Evolutionary conservation across 2,797 vertebrate genomes (phyloP).

Genomic region (Eospalax fontanierii): DNA sequence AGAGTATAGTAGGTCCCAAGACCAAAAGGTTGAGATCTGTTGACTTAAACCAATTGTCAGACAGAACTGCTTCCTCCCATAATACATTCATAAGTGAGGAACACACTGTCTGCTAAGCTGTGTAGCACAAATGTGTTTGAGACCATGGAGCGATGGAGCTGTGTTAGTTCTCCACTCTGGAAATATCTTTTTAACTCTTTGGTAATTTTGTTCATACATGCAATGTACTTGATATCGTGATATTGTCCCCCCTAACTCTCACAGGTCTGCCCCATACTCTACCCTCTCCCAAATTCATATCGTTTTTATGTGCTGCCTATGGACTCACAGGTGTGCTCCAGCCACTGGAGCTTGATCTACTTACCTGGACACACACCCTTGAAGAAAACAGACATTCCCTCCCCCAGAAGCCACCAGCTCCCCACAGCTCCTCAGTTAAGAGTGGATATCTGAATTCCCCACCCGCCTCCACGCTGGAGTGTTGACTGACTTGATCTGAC

Average conservation of each 20-base stretch:
- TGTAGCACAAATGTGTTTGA: not conserved
- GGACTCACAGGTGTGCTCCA: no score
- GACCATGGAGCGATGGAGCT: not conserved
- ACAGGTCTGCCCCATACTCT: not conserved
- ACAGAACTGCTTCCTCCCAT: not conserved
- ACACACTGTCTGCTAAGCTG: not conserved
- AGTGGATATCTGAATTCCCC: not conserved
- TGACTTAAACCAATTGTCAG: conserved; percentile 13
- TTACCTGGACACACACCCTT: no score
- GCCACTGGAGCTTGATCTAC: no score
- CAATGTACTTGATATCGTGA: not conserved
- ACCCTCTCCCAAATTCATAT: not conserved
- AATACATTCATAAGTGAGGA: not conserved
- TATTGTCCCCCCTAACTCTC: not conserved
- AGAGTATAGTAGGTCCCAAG: not conserved
- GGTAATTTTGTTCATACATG: not conserved
- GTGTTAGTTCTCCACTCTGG: conserved; percentile 5
- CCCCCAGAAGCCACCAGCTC: not conserved
- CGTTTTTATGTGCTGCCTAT: not conserved
- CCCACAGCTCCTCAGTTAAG: not conserved
- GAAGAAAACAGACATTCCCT: not conserved
- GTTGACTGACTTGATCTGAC: not conserved
- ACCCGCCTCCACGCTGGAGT: not conserved
- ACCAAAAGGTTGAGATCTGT: not conserved
- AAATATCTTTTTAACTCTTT: not conserved